These are phyloP conservation scores for Isichthys henryi DNA, from an alignment of 2,113 vertebrate genomes.

Conservation along the genomic window DNA sequence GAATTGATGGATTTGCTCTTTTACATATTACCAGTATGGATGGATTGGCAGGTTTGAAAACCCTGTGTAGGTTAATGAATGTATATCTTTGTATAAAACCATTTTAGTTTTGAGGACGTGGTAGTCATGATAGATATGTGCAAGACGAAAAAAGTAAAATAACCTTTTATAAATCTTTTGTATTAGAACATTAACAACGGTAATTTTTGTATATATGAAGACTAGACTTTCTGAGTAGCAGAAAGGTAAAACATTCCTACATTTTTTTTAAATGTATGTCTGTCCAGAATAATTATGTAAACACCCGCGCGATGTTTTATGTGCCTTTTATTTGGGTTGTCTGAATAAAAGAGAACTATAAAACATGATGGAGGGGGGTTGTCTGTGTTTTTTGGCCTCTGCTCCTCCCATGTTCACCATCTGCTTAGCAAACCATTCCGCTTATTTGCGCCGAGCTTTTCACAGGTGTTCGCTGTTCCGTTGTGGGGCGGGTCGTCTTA, in stretches of 20 bases:
- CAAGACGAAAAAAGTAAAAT: conserved; percentile 74
- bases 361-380: conserved; percentile 44
- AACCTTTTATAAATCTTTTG: conserved; percentile 98
- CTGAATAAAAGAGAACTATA: conserved; percentile 94
- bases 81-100: conserved; percentile 84
- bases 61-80: conserved; percentile 81
- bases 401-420: background rate
- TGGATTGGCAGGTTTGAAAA: conserved; percentile 63
- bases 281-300: conserved; percentile 95
- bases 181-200: conserved; percentile 99
- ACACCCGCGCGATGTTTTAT: conserved; percentile 91
- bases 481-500: background rate
- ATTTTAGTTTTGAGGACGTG: conserved; percentile 80
- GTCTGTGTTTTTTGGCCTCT: background rate
- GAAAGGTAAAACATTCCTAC: conserved; percentile 97
- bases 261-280: conserved; percentile 93
- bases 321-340: conserved; percentile 99
- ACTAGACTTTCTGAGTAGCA: conserved; percentile 97
- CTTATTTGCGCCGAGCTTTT: background rate
- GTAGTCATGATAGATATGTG: conserved; percentile 70
- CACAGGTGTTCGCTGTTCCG: background rate
- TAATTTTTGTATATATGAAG: conserved; percentile 98
- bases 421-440: background rate
- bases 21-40: conserved; percentile 39
- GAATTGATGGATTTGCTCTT: conserved; percentile 34